These are phyloP conservation scores for Coecobrya sp. DNA, from an alignment of 2,888 invertebrate genomes.

Conservation along the genomic window DNA sequence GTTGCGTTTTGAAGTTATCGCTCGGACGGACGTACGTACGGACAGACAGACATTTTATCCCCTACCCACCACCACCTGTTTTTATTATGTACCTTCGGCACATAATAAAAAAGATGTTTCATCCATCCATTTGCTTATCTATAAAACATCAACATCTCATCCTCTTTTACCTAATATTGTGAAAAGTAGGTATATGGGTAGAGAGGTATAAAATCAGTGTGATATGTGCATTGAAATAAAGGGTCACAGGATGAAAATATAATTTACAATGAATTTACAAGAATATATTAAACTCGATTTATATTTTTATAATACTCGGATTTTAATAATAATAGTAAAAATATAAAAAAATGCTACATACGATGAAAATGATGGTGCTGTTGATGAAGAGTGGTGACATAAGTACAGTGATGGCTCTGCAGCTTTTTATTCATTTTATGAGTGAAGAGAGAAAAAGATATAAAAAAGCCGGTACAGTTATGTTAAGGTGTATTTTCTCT, in stretches of 20 bases:
- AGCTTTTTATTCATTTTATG: neutral
- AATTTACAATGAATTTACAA: neutral
- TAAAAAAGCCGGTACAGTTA: slow-evolving; percentile 65
- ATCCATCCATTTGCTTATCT: slow-evolving; percentile 43
- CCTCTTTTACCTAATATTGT: slow-evolving; percentile 3
- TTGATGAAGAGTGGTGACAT: neutral
- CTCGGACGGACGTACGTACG: neutral
- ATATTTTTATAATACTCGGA: slow-evolving; percentile 33
- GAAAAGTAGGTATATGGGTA: neutral
- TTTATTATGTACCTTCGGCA: no score
- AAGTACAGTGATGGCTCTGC: neutral
- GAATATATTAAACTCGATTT: neutral
- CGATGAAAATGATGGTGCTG: slow-evolving; percentile 53
- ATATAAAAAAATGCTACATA: slow-evolving; percentile 39
- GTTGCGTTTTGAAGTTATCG: no score
- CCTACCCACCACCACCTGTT: no score
- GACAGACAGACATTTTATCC: no score
- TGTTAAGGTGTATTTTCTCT: slow-evolving; percentile 37
- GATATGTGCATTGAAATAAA: neutral
- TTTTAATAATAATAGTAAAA: slow-evolving; percentile 46
- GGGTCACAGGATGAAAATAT: neutral
- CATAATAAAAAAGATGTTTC: neutral
- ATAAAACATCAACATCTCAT: slow-evolving; percentile 34
- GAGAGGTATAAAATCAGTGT: neutral
- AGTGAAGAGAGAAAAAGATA: slow-evolving; percentile 28